phyloP scores from a whole-genome alignment of 2,888 invertebrate species.

The Drosophila emarginata region DNA sequence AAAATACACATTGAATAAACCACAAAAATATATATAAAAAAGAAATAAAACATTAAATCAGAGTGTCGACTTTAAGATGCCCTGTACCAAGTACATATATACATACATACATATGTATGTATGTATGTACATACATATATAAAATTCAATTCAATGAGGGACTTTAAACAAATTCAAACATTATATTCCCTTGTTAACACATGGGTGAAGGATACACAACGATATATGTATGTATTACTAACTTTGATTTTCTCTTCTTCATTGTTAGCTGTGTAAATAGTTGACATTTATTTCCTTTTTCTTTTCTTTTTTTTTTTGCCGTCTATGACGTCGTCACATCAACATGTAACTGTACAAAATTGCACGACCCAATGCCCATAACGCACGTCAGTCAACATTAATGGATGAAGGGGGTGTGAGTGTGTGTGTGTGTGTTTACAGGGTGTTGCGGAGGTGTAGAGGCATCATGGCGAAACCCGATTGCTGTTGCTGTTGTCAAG shows the following conservation, averaged over 20 bases:
- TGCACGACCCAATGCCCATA: conserved; percentile 9
- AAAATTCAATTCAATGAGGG: neutral
- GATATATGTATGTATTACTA: neutral
- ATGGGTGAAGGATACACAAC: neutral
- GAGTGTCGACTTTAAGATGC: neutral
- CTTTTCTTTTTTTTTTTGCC: neutral
- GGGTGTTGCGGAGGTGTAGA: neutral
- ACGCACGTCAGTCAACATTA: conserved; percentile 11
- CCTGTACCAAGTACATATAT: neutral
- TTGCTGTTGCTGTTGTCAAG: conserved; percentile 4
- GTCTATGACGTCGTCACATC: conserved; percentile 8
- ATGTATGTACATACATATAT: too few species aligned
- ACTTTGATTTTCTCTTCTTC: neutral
- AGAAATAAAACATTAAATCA: neutral
- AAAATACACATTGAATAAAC: neutral
- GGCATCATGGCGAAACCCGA: conserved; percentile 11
- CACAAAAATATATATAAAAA: neutral
- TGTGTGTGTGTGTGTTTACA: neutral
- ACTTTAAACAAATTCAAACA: too few species aligned
- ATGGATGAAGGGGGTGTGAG: neutral
- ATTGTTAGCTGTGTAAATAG: neutral
- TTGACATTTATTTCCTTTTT: conserved; percentile 7
- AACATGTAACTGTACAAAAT: conserved; percentile 17
- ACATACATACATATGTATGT: too few species aligned
- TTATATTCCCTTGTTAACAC: too few species aligned